Percentiles rank a stretch among this genome's conserved stretches.
phyloP scores from a whole-genome alignment of 64 coral and sea anemone genomes.

The Montipora sp. region DNA sequence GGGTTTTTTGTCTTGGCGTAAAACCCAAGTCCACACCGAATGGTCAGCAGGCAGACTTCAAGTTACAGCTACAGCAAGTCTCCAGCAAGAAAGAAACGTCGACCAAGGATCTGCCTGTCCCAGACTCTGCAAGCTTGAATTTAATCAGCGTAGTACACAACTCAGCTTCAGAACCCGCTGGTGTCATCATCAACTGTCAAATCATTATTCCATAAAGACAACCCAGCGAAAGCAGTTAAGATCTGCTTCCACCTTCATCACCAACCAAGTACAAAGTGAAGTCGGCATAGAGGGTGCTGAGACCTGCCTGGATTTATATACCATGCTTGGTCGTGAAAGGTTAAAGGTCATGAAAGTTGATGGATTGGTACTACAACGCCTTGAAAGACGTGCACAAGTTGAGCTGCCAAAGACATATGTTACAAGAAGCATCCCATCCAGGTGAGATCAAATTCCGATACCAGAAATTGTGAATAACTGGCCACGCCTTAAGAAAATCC shows the following conservation, averaged over 20 bases:
- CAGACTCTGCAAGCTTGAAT: not conserved
- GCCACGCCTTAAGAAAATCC: conserved; percentile 63
- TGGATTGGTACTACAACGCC: conserved; percentile 13
- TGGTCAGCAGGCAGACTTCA: not conserved
- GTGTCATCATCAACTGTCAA: conserved; percentile 16
- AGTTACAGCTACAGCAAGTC: not conserved
- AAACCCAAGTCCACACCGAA: not conserved
- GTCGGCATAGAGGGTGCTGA: conserved; percentile 45
- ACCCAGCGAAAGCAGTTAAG: conserved; percentile 26
- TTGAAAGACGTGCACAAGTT: conserved; percentile 30
- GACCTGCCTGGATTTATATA: conserved; percentile 29
- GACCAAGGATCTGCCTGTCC: not conserved
- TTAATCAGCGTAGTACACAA: not conserved
- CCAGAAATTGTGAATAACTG: conserved; percentile 55
- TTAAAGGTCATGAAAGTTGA: conserved; percentile 12
- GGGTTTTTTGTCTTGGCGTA: not conserved
- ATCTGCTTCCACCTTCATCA: conserved; percentile 66
- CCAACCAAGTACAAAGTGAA: not conserved
- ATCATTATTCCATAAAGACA: conserved; percentile 73
- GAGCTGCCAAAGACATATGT: conserved; percentile 57
- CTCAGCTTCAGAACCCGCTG: not conserved
- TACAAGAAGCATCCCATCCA: conserved; percentile 55
- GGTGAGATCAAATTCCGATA: conserved; percentile 70
- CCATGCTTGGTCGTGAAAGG: conserved; percentile 16
- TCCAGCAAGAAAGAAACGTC: not conserved